These are phyloP conservation scores for Sarotherodon lohbergeri DNA, from an alignment of 2,113 vertebrate genomes.

Conservation along the genomic window DNA sequence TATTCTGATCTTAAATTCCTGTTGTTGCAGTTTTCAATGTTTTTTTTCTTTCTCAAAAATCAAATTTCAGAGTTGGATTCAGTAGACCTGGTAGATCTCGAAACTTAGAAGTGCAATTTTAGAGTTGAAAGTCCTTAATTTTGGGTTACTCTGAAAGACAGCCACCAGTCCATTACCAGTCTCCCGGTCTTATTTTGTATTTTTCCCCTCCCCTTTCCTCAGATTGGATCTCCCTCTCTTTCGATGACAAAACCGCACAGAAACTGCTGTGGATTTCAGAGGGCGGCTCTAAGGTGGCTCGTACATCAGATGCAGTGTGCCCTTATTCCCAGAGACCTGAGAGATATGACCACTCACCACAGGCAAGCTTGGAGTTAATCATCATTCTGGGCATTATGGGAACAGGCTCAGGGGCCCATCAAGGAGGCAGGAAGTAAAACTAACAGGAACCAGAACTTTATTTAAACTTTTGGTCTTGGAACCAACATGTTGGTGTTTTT, in stretches of 20 bases:
- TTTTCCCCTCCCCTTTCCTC: neutral
- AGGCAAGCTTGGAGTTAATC: constrained; percentile 41
- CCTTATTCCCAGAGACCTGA: constrained; percentile 73
- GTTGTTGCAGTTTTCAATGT: no score
- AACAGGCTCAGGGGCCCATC: accelerated
- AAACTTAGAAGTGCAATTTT: neutral
- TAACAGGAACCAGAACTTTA: neutral
- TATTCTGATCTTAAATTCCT: neutral
- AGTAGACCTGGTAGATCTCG: neutral
- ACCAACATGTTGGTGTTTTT: neutral
- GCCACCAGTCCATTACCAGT: accelerated
- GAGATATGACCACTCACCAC: constrained; percentile 70
- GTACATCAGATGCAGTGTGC: constrained; percentile 62
- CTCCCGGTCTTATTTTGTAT: accelerated
- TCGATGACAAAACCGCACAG: constrained; percentile 75
- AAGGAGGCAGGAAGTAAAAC: neutral
- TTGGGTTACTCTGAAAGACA: neutral
- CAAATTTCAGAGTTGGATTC: accelerated
- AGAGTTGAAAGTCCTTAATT: neutral
- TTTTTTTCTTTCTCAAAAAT: neutral
- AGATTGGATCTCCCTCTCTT: constrained; percentile 66
- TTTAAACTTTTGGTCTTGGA: neutral
- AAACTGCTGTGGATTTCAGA: constrained; percentile 76
- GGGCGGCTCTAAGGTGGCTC: constrained; percentile 59
- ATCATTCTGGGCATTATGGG: neutral